Evolutionary conservation across 2,797 vertebrate genomes (phyloP).

Genomic region (Hafferia zeledoni): DNA sequence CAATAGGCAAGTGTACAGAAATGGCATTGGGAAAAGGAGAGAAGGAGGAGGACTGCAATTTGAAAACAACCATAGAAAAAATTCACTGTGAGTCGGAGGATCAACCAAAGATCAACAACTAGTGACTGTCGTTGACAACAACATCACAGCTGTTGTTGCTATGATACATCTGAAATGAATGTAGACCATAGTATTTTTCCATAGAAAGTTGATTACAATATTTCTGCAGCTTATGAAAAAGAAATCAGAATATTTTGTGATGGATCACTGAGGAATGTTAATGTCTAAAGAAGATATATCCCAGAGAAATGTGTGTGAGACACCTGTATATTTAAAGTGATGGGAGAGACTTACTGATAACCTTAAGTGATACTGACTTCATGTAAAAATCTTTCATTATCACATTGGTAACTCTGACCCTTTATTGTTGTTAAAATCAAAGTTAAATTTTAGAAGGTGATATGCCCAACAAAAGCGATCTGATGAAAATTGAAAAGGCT

Average conservation of each 20-base stretch:
- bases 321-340: neutral
- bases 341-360: neutral
- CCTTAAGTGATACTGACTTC: neutral
- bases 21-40: neutral
- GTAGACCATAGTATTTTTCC: neutral
- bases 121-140: neutral
- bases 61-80: neutral
- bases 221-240: neutral
- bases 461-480: neutral
- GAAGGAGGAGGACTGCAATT: neutral
- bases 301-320: neutral
- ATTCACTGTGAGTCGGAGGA: neutral
- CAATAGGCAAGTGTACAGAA: neutral
- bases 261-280: neutral
- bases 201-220: neutral
- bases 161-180: neutral
- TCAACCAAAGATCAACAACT: neutral
- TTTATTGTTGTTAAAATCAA: neutral
- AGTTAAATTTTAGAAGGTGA: slow-evolving; percentile 5
- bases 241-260: neutral
- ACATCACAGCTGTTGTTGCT: neutral
- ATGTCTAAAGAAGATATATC: neutral
- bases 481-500: neutral
- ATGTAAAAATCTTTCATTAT: neutral
- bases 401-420: neutral